Evolutionary conservation across 64 coral and sea anemone genomes (phyloP), one percentile per base, ranked within the genome.

Genomic region (Catalaphyllia jardinei): DNA sequence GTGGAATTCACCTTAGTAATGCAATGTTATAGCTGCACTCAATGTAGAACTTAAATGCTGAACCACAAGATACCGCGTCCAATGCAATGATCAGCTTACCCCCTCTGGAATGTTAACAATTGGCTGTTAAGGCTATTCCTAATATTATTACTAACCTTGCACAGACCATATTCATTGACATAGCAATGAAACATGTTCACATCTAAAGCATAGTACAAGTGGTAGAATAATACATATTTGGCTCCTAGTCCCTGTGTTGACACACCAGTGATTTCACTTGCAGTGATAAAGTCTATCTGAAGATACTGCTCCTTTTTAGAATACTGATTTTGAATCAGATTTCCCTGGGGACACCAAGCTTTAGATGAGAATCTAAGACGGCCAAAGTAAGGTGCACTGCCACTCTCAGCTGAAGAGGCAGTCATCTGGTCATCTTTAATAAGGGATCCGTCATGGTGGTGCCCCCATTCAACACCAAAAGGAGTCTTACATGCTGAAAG

Each of bases 281-380:
- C 50, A 16, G 14, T 29, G 11, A 60, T 30, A 14, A 79, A 29
- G 77, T 79, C 77, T 59, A 79, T 79, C 57, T 79, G 77, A 25
- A 79, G 77, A 27, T 79, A 79, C 51, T 79, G 77, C 57, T 51
- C 54, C 29, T 55, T 79, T 54, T 54, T 8, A 54, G 50, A 52
- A 51, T 12, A 60, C 12, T 59, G 77, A 27, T 79, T 51, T 60
- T 27, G 42, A 10, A 79, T 17, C 12, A n/a, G 18, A 22, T 27
- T 25, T 57, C n/a, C 12, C 13, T 60, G 24, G 3, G 77, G 50
- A 29, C 77, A 79, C 77, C 77, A 79, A 6, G 77, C 77, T 54
- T 54, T 54, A 11, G 77, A 59, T 0, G 20, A 13, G 17, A 25
- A 20, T 52, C 50, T 19, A 0, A 24, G 76, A 54, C 76, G 76